These are phyloP conservation scores for Actenoides lindsayi DNA, from an alignment of 2,113 vertebrate species.

Conservation along the genomic window DNA sequence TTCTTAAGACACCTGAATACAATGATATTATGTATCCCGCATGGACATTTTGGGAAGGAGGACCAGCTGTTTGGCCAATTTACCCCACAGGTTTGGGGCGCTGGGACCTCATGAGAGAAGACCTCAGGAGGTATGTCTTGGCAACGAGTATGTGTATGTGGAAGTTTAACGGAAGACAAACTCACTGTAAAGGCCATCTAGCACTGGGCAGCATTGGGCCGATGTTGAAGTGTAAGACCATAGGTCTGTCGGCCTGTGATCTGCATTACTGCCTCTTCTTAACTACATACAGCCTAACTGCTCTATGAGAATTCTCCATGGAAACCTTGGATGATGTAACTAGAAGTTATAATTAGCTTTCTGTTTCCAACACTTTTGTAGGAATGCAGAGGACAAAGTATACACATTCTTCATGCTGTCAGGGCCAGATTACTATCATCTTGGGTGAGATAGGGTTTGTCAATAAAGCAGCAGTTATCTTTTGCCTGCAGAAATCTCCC, in stretches of 20 bases:
- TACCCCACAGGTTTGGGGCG: slow-evolving; percentile 95
- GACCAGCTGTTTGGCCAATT: slow-evolving; percentile 98
- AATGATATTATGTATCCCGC: slow-evolving; percentile 98
- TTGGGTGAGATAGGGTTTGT: neutral
- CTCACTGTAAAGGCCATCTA: neutral
- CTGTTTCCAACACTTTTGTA: neutral
- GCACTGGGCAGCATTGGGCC: neutral
- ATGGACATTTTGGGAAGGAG: slow-evolving; percentile 99
- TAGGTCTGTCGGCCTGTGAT: neutral
- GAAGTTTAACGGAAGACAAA: neutral
- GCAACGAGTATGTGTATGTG: neutral
- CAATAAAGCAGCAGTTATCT: slow-evolving; percentile 41
- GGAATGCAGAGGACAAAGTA: neutral
- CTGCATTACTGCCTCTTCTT: neutral
- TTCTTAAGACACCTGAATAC: slow-evolving; percentile 88
- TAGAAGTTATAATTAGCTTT: slow-evolving; percentile 21
- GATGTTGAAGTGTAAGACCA: neutral
- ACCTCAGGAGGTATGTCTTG: slow-evolving; percentile 84
- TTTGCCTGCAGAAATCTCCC: slow-evolving; percentile 38
- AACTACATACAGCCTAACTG: neutral
- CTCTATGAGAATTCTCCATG: neutral
- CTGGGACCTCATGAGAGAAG: slow-evolving; percentile 96
- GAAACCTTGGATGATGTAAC: slow-evolving; percentile 18
- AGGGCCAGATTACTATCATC: neutral
- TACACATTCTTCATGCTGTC: neutral